Percentiles rank a stretch among this genome's conserved stretches.
Conservation (phyloP, 2,888 invertebrate genomes). For the Exocentrus adspersus region DNA sequence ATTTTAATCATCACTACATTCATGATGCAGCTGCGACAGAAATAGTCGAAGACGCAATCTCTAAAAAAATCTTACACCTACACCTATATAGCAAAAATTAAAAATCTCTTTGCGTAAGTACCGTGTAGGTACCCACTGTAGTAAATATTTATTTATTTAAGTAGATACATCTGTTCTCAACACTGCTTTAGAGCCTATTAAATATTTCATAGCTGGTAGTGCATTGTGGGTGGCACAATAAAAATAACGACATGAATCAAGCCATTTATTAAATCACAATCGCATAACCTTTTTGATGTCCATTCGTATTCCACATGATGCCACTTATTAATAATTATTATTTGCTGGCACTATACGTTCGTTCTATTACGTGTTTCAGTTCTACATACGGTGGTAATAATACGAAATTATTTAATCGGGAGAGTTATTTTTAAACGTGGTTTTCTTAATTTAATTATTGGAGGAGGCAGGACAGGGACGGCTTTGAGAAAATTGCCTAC, state of each 20-base stretch:
- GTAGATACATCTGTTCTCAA: no score
- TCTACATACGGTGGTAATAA: conserved; percentile 2
- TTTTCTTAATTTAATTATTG: conserved; percentile 13
- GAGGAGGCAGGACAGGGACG: background rate
- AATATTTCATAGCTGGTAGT: background rate
- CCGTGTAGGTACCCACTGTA: no score
- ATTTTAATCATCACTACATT: no score
- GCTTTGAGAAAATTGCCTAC: background rate
- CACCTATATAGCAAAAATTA: no score
- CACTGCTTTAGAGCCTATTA: no score
- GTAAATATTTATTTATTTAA: no score
- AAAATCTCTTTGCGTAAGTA: no score
- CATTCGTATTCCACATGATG: conserved; percentile 13
- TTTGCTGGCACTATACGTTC: background rate
- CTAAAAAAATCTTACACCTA: no score
- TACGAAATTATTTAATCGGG: conserved; percentile 8
- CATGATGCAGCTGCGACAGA: no score
- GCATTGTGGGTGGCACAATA: background rate
- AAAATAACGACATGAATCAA: conserved; percentile 1
- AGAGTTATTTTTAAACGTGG: conserved; percentile 16
- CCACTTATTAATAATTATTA: background rate
- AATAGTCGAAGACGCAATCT: no score
- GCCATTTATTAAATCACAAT: conserved; percentile 6
- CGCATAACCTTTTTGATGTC: conserved; percentile 1
- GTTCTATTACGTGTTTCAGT: conserved; percentile 8